Conservation (phyloP, 2,888 invertebrate species). For the Ennomos fuscantarius region DNA sequence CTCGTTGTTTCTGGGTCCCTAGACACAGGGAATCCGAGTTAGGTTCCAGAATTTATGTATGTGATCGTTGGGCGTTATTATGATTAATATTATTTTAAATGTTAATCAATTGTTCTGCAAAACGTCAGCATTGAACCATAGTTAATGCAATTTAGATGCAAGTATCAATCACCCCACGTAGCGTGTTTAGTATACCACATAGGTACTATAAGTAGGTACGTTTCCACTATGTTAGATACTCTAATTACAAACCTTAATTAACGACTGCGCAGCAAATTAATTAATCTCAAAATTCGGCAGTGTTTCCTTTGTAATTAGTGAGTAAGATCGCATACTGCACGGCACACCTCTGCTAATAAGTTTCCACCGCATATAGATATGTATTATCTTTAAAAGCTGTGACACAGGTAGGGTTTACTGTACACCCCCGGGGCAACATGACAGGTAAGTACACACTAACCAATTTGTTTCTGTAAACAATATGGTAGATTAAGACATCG, state of each 20-base stretch:
- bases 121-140: too few species aligned
- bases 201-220: too few species aligned
- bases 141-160: too few species aligned
- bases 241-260: constrained; percentile 32
- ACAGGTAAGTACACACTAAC: constrained; percentile 46
- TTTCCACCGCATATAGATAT: constrained; percentile 31
- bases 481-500: constrained; percentile 29
- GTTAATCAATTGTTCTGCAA: too few species aligned
- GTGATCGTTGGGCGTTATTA: too few species aligned
- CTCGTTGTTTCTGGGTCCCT: too few species aligned
- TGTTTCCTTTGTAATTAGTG: constrained; percentile 37
- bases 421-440: constrained; percentile 15
- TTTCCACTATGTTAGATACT: constrained; percentile 1
- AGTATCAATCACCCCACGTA: constrained; percentile 11
- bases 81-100: too few species aligned
- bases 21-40: too few species aligned
- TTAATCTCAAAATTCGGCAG: constrained; percentile 38
- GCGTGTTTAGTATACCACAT: too few species aligned
- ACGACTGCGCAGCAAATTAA: constrained; percentile 36
- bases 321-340: constrained; percentile 25
- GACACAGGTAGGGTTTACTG: constrained; percentile 14
- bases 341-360: constrained; percentile 36
- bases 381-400: constrained; percentile 35
- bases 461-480: constrained; percentile 59
- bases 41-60: too few species aligned